Evolutionary conservation across 2,113 vertebrate species (phyloP).

Genomic region (Accipiter cooperii): DNA sequence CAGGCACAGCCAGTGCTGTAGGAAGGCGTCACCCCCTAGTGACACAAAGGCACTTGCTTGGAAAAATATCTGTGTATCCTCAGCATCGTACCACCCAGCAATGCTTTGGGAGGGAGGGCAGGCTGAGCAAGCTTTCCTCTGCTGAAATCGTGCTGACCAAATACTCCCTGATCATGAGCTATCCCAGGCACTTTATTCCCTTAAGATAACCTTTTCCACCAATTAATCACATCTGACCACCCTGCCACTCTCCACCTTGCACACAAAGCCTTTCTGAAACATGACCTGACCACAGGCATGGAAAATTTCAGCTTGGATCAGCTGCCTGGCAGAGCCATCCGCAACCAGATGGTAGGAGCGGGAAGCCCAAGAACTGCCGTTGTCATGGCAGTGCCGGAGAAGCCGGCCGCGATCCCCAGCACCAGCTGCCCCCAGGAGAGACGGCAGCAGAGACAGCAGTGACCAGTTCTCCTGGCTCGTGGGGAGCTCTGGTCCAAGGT

Average conservation of each 20-base stretch:
- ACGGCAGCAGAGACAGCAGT: accelerated
- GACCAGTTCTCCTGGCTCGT: background rate
- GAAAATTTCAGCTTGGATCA: background rate
- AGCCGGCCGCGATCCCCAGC: accelerated
- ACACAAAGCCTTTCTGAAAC: background rate
- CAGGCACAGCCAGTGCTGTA: background rate
- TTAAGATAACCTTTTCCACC: background rate
- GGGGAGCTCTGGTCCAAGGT: background rate
- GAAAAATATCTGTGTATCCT: background rate
- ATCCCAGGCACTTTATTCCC: background rate
- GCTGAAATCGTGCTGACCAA: background rate
- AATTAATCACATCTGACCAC: accelerated
- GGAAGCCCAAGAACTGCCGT: background rate
- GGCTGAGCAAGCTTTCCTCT: background rate
- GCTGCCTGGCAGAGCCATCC: background rate
- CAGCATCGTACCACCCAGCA: accelerated
- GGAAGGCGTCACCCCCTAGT: background rate
- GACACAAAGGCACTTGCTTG: background rate
- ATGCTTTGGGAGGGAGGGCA: accelerated
- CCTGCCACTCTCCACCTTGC: background rate
- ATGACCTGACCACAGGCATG: background rate
- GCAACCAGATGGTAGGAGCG: background rate
- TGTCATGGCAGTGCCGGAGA: background rate
- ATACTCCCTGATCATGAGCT: background rate
- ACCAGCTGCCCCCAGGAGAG: background rate